phyloP scores from a whole-genome alignment of 2,113 vertebrate species.

The Mugil cephalus region DNA sequence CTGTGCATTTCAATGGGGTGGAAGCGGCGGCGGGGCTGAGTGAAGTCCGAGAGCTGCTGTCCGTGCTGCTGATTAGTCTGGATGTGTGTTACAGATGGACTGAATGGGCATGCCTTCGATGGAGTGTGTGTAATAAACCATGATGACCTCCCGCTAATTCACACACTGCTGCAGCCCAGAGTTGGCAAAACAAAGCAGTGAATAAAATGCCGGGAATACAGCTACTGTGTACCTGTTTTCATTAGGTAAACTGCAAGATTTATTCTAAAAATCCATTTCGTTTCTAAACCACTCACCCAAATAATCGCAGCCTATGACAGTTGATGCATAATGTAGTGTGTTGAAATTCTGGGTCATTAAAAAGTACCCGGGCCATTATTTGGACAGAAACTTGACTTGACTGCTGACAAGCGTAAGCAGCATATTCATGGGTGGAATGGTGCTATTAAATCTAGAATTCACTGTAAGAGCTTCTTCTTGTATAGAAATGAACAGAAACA shows the following conservation, averaged over 20 bases:
- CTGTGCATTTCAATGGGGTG: constrained; percentile 40
- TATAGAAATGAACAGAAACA: no score
- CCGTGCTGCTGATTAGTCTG: constrained; percentile 47
- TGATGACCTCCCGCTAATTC: constrained; percentile 51
- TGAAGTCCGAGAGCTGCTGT: constrained; percentile 35
- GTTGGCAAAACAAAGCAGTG: not conserved
- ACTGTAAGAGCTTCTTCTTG: no score
- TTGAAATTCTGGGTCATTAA: no score
- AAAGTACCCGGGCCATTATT: no score
- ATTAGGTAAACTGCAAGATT: not conserved
- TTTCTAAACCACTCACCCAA: not conserved
- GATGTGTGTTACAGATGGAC: constrained; percentile 22
- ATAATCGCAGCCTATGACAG: no score
- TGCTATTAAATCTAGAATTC: no score
- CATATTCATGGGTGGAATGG: no score
- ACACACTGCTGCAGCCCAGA: constrained; percentile 21
- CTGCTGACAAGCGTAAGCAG: no score
- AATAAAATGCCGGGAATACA: constrained; percentile 2
- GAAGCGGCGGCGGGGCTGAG: constrained; percentile 7
- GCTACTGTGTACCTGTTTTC: not conserved
- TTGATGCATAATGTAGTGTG: no score
- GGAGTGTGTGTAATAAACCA: constrained; percentile 52
- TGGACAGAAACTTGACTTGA: no score
- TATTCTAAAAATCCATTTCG: not conserved
- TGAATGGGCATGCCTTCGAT: constrained; percentile 46